A percentile compares a stretch with the other conserved stretches of the same genome.
Conservation (phyloP, 2,113 vertebrate genomes). For the Brachypodius melanocephalos region DNA sequence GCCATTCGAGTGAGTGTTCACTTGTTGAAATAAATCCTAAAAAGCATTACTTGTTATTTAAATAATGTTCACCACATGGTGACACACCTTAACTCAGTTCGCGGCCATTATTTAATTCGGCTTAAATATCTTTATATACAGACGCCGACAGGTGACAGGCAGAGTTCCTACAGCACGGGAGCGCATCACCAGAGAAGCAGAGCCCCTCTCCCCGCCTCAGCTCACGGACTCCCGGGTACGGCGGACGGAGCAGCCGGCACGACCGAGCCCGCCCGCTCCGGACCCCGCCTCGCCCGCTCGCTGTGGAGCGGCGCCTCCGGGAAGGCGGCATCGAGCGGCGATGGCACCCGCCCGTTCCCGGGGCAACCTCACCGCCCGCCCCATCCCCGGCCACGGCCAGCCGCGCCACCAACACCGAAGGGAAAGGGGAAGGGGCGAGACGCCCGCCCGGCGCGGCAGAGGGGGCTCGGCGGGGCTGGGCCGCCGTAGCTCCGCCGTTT, state of each 20-base stretch:
- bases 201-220: not conserved
- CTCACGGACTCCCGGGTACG: not conserved
- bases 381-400: not conserved
- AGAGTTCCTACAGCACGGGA: not conserved
- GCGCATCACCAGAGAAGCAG: not conserved
- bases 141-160: not conserved
- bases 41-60: not conserved
- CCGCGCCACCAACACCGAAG: not conserved
- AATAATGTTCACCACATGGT: not conserved
- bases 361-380: slow-evolving; percentile 42
- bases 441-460: not conserved
- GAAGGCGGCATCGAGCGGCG: not conserved
- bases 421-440: slow-evolving; percentile 13
- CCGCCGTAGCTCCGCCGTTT: slow-evolving; percentile 52
- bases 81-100: not conserved
- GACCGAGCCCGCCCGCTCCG: not conserved
- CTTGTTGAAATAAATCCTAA: slow-evolving; percentile 6
- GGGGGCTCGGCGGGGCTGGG: not conserved
- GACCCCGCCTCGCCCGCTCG: not conserved
- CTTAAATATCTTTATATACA: fast-evolving
- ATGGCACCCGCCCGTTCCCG: slow-evolving; percentile 50
- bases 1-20: fast-evolving
- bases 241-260: no score
- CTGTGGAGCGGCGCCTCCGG: not conserved
- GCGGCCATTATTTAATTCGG: not conserved